These are phyloP conservation scores for Melitaea athalia DNA, from an alignment of 2,888 invertebrate species.

Conservation along the genomic window DNA sequence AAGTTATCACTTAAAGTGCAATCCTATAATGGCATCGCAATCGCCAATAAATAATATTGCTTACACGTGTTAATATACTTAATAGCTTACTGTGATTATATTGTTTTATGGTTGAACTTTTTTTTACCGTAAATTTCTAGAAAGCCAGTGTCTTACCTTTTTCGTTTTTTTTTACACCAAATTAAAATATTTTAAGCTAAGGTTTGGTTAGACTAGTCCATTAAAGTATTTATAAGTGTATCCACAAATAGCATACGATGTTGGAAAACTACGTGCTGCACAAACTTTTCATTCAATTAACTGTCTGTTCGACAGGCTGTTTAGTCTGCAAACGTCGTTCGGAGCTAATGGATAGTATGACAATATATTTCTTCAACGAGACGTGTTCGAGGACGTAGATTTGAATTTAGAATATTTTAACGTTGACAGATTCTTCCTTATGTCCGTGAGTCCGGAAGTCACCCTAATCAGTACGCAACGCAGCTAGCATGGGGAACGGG, in stretches of 20 bases:
- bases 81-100: conserved; percentile 2
- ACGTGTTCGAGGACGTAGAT: conserved; percentile 20
- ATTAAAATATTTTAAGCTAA: not conserved
- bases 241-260: conserved; percentile 14
- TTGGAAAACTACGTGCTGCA: conserved; percentile 6
- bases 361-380: conserved; percentile 31
- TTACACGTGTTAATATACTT: conserved; percentile 10
- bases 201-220: not conserved
- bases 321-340: conserved; percentile 19
- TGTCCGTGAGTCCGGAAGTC: conserved; percentile 36
- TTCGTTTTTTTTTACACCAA: not conserved
- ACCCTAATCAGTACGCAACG: conserved; percentile 31
- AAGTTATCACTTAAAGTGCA: not conserved
- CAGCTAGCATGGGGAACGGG: conserved; percentile 33
- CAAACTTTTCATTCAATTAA: conserved; percentile 19
- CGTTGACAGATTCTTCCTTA: conserved; percentile 34
- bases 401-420: conserved; percentile 33
- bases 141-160: not conserved
- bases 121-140: not conserved
- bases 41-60: not conserved
- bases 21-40: not conserved
- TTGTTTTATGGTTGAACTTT: not conserved
- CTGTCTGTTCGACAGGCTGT: conserved; percentile 15
- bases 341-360: conserved; percentile 21
- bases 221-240: conserved; percentile 13